Base-by-base conservation (phyloP, 2,888 invertebrate species). In the Scrobipalpa atriplicella region DNA sequence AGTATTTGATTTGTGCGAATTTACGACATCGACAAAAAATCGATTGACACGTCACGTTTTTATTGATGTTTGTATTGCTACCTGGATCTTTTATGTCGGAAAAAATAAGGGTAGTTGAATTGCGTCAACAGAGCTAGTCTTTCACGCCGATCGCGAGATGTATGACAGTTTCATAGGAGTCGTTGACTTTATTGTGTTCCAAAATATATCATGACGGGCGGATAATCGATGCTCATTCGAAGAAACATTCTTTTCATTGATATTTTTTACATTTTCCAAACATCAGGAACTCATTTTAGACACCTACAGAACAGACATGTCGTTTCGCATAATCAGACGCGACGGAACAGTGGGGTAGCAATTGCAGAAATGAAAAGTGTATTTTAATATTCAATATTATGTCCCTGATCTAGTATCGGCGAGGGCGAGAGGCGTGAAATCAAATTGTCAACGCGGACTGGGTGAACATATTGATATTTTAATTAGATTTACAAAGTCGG, bases 401-500 rank as follows among this genome's bases (percentile, higher is more conserved):
- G 63, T 66, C 47, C 64, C 38, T 54, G 41, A 58, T 62, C 47
- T 68, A 65, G 65, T 64, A 74, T 76, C 67, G 70, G 72, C 70
- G 72, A 79, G 79, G 83, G 84, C 78, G 84, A 80, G 78, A 86
- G 84, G 89, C 91, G 89, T 92, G 87, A 91, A 92, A 92, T 92
- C 86, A 82, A 91, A 91, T 91, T 89, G 89, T 91, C 86, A 86
- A 85, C 88, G 86, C 86, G 86, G 85, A 43, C 60, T 65, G 83
- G 84, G 86, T 80, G 83, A 91, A 85, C 92, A 92, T 92, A 92
- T 92, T 92, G 92, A 92, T 92, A 92, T 92, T 92, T 92, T 92
- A 92, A 92, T 92, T 92, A 92, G 92, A 92, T 92, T 91, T 89
- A 90, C 91, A 90, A 91, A 90, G 90, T 90, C 85, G 84, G 83